These are phyloP conservation scores for Macrophya annulata DNA, from an alignment of 2,888 invertebrate species.

Conservation along the genomic window DNA sequence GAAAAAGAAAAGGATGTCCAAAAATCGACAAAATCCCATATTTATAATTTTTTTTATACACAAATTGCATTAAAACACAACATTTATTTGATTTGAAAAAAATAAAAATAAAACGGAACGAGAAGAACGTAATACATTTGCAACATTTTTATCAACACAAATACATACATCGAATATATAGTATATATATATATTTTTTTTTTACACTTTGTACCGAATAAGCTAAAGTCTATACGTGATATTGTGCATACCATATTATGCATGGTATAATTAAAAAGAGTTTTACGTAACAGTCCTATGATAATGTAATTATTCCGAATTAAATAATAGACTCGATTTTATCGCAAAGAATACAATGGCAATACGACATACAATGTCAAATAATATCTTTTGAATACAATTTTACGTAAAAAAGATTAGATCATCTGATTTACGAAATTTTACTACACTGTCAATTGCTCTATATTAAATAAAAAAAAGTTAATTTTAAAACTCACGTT, in stretches of 20 bases:
- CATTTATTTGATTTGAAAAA: not conserved
- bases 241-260: slow-evolving; percentile 24
- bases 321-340: not conserved
- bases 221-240: not conserved
- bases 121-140: not conserved
- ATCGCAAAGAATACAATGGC: not conserved
- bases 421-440: not conserved
- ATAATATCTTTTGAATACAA: not conserved
- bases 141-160: slow-evolving; percentile 26
- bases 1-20: too few species aligned
- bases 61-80: not conserved
- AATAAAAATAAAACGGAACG: not conserved
- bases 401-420: not conserved
- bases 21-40: too few species aligned
- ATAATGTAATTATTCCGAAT: not conserved
- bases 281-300: not conserved
- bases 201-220: not conserved
- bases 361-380: not conserved
- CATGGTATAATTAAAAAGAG: not conserved
- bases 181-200: not conserved
- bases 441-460: not conserved
- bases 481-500: not conserved
- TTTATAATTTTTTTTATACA: too few species aligned
- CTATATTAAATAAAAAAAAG: not conserved
- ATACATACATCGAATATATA: slow-evolving; percentile 8